These are phyloP conservation scores for Chrysolina americana DNA, from an alignment of 2,888 invertebrate species.

Conservation along the genomic window DNA sequence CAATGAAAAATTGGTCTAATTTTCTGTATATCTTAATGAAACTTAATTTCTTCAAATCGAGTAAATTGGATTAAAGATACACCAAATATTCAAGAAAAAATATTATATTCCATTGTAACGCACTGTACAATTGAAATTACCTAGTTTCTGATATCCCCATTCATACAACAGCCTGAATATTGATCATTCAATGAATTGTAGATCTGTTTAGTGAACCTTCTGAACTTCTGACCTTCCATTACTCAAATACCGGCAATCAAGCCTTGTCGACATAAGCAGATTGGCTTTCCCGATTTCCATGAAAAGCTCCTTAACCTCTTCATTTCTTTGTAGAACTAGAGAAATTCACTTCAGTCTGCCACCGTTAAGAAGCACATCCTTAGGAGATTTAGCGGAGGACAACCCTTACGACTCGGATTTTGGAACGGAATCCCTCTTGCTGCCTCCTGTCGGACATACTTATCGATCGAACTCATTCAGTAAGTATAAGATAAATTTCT, in stretches of 20 bases:
- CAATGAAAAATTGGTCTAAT: no score
- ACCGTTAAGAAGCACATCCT: slow-evolving; percentile 66
- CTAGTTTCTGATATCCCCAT: no score
- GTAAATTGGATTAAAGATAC: no score
- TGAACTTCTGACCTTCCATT: no score
- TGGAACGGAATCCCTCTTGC: slow-evolving; percentile 63
- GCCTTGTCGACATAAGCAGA: slow-evolving; percentile 12
- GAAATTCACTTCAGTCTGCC: slow-evolving; percentile 69
- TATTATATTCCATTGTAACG: no score
- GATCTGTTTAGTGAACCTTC: no score
- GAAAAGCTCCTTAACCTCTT: not conserved
- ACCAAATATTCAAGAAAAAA: no score
- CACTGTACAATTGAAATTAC: no score
- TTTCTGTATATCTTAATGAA: no score
- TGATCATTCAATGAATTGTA: no score
- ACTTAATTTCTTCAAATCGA: no score
- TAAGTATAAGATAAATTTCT: slow-evolving; percentile 68
- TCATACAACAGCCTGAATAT: no score
- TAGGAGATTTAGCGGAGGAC: slow-evolving; percentile 65
- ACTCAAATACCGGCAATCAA: not conserved
- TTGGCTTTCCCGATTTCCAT: slow-evolving; percentile 2
- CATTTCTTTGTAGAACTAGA: slow-evolving; percentile 62
- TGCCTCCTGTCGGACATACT: slow-evolving; percentile 62
- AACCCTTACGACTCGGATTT: slow-evolving; percentile 65
- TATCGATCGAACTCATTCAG: slow-evolving; percentile 80